Evolutionary conservation across 2,113 vertebrate species (phyloP).

Genomic region (Dipodomys stephensi): DNA sequence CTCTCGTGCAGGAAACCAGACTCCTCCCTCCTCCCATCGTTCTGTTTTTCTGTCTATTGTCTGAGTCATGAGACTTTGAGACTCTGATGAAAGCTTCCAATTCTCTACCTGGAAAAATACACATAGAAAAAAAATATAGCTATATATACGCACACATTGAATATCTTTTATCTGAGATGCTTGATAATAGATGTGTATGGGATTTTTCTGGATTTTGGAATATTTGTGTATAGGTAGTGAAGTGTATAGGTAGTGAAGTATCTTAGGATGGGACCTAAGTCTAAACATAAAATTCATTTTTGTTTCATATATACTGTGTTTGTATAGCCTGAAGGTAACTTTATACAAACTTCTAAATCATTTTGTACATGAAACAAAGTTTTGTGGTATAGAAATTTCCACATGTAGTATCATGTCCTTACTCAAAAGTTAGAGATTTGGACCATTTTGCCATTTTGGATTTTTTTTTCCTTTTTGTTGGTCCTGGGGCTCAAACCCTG

Average conservation of each 20-base stretch:
- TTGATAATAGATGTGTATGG: background rate
- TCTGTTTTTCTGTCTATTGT: background rate
- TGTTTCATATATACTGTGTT: background rate
- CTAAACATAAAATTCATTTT: background rate
- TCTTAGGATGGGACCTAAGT: background rate
- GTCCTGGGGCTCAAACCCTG: too few species aligned
- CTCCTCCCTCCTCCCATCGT: background rate
- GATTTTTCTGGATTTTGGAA: background rate
- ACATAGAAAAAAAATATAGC: background rate
- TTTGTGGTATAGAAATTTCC: background rate
- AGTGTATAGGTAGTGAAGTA: background rate
- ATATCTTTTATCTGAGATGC: background rate
- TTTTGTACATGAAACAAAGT: background rate
- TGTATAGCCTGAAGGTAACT: background rate
- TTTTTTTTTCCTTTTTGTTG: too few species aligned
- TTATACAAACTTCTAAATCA: background rate
- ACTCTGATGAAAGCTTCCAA: background rate
- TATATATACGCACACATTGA: background rate
- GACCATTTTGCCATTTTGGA: background rate
- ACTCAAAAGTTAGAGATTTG: background rate
- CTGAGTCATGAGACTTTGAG: background rate
- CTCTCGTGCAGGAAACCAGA: rapidly evolving
- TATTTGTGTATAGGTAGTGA: background rate
- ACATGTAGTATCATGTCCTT: background rate
- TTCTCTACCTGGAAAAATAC: conserved; percentile 22